A percentile compares a stretch with the other conserved stretches of the same genome.
Evolutionary conservation across 2,888 invertebrate genomes (phyloP).

Genomic region (Drosophila emarginata): DNA sequence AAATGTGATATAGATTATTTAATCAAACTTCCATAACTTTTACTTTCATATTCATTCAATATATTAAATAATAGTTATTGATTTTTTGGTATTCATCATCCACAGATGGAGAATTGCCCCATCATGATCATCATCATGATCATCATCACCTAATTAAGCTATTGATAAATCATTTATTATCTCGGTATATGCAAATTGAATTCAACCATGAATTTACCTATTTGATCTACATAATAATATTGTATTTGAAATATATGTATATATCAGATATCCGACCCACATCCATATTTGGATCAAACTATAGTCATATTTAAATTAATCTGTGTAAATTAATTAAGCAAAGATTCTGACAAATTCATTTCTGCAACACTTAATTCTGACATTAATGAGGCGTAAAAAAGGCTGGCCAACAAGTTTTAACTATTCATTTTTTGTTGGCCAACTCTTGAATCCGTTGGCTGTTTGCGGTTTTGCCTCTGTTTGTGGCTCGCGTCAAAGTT

Average conservation of each 20-base stretch:
- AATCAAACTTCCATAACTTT: not conserved
- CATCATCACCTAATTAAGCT: constrained; percentile 2
- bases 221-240: not conserved
- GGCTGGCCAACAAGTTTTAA: constrained; percentile 56
- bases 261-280: not conserved
- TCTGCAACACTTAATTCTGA: constrained; percentile 34
- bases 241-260: not conserved
- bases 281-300: constrained; percentile 16
- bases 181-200: constrained; percentile 1
- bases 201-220: not conserved
- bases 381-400: constrained; percentile 65
- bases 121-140: not conserved
- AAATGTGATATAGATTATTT: constrained; percentile 61
- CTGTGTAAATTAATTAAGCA: constrained; percentile 34
- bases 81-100: not conserved
- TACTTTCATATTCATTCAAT: not conserved
- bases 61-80: not conserved
- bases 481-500: constrained; percentile 5
- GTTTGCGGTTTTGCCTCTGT: constrained; percentile 18
- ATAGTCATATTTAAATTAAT: constrained; percentile 14
- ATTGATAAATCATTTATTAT: constrained; percentile 1
- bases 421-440: constrained; percentile 25
- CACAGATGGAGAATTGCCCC: not conserved
- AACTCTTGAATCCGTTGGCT: constrained; percentile 17
- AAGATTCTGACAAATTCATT: constrained; percentile 26